A percentile compares a stretch with the other conserved stretches of the same genome.
These are phyloP conservation scores for Noctilio leporinus DNA, from an alignment of 2,113 vertebrate genomes.

Conservation along the genomic window DNA sequence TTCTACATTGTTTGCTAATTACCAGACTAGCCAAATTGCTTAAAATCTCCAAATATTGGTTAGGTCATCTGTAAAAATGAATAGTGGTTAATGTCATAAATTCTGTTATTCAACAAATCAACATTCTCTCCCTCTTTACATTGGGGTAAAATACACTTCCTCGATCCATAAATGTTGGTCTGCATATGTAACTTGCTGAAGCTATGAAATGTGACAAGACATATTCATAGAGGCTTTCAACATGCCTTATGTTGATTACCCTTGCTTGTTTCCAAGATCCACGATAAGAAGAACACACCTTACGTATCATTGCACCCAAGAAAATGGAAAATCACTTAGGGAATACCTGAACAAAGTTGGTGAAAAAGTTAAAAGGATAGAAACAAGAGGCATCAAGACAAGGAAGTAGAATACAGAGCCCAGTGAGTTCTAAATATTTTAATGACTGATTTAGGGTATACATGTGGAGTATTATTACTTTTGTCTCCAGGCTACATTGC, in stretches of 20 bases:
- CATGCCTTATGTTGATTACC: background rate
- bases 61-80: background rate
- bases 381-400: background rate
- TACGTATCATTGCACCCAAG: background rate
- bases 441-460: background rate
- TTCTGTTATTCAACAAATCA: background rate
- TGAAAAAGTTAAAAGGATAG: background rate
- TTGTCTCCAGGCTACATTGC: background rate
- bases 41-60: background rate
- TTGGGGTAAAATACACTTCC: background rate
- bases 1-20: background rate
- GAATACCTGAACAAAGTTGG: background rate
- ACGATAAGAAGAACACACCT: background rate
- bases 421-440: background rate
- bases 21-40: background rate
- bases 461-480: background rate
- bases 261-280: background rate
- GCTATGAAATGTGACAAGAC: background rate
- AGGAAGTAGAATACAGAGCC: background rate
- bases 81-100: background rate
- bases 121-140: background rate
- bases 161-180: background rate
- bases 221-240: rapidly evolving
- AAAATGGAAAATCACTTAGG: background rate
- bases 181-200: background rate